phyloP scores from a whole-genome alignment of 2,113 vertebrate genomes.

The Rousettus leschenaultii region DNA sequence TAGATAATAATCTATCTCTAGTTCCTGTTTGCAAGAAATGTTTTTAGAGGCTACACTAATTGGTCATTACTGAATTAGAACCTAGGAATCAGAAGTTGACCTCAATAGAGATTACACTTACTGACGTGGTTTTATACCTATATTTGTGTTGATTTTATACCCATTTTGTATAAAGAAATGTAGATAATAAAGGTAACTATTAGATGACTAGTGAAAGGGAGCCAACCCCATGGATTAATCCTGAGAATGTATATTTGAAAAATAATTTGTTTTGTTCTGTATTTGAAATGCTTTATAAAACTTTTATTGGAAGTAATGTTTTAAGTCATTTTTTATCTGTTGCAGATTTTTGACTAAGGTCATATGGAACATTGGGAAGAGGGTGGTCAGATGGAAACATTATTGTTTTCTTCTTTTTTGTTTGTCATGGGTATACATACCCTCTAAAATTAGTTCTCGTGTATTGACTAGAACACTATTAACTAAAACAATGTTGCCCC shows the following conservation, averaged over 20 bases:
- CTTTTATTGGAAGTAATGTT: background rate
- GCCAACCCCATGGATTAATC: background rate
- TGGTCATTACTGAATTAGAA: background rate
- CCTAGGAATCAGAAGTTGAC: background rate
- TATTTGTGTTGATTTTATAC: conserved; percentile 3
- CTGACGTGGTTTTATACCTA: background rate
- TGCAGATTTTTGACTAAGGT: background rate
- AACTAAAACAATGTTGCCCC: background rate
- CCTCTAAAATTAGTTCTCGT: background rate
- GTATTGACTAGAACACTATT: background rate
- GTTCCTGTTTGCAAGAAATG: conserved; percentile 15
- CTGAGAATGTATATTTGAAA: background rate
- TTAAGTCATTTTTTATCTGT: background rate
- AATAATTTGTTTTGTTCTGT: background rate
- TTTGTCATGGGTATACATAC: background rate
- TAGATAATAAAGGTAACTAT: background rate
- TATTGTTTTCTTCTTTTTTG: background rate
- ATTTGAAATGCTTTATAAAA: background rate
- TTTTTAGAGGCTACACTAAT: background rate
- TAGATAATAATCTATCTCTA: background rate
- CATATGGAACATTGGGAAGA: background rate
- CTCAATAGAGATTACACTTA: background rate
- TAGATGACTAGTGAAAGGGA: background rate
- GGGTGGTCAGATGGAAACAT: background rate
- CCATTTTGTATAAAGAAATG: background rate